Percentiles rank a stretch among this genome's conserved stretches.
Evolutionary conservation across 2,797 vertebrate genomes (phyloP).

Genomic region (Antrozous pallidus): DNA sequence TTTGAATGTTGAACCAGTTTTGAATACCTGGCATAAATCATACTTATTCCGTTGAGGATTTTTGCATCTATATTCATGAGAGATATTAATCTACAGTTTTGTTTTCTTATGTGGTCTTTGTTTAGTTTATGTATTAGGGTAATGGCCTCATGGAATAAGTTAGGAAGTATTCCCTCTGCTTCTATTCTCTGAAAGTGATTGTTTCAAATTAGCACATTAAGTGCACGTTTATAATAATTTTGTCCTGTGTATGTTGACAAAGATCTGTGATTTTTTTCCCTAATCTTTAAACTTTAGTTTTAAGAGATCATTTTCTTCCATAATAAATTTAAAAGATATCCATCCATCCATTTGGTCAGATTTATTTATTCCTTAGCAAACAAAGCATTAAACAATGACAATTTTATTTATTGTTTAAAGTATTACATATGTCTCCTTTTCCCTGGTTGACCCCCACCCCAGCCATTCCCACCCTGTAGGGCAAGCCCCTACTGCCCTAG

Average conservation of each 20-base stretch:
- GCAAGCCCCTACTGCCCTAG: too few relatives aligned
- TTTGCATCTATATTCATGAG: background rate
- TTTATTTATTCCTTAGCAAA: background rate
- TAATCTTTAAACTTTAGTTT: slow-evolving; percentile 31
- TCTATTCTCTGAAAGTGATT: background rate
- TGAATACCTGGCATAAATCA: background rate
- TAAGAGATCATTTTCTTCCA: slow-evolving; percentile 33
- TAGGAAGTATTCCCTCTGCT: background rate
- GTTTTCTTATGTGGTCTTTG: background rate
- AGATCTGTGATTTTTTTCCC: background rate
- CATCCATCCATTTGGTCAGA: background rate
- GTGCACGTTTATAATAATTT: background rate
- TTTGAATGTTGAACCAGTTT: background rate
- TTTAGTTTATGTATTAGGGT: background rate
- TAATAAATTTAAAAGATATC: background rate
- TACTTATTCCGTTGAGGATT: background rate
- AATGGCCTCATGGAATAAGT: background rate
- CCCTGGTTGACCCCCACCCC: too few relatives aligned
- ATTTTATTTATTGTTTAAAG: too few relatives aligned
- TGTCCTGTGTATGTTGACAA: background rate
- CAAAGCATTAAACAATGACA: background rate
- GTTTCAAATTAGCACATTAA: background rate
- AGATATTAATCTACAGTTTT: background rate
- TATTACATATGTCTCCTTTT: too few relatives aligned
- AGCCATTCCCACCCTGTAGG: too few relatives aligned